Conservation (phyloP, 1,140 invertebrate genomes). For the Pogonognathellus flavescens region DNA sequence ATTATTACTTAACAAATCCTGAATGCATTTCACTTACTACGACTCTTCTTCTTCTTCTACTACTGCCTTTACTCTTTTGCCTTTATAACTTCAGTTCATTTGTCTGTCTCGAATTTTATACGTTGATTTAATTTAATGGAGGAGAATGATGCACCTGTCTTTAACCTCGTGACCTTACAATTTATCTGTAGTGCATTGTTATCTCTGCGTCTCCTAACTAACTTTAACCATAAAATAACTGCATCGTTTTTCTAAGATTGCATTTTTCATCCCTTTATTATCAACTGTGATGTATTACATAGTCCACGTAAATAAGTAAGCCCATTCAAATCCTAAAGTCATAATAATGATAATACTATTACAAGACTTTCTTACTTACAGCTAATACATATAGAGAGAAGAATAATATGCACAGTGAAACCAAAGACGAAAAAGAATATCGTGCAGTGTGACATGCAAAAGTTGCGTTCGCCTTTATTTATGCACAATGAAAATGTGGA, state of each 20-base stretch:
- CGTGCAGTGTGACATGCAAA: too few species aligned
- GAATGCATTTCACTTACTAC: background rate
- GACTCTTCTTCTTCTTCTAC: background rate
- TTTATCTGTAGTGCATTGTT: constrained; percentile 23
- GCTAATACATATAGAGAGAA: too few species aligned
- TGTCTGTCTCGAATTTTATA: constrained; percentile 1
- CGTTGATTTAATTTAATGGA: constrained; percentile 42
- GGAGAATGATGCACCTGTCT: constrained; percentile 37
- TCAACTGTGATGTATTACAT: too few species aligned
- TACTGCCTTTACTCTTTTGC: background rate
- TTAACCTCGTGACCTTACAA: constrained; percentile 39
- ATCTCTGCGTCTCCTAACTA: constrained; percentile 1
- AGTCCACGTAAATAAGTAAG: too few species aligned
- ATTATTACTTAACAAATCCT: constrained; percentile 13
- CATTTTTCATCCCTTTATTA: background rate
- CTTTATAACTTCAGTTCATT: background rate
- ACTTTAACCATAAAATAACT: constrained; percentile 37
- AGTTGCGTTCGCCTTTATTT: too few species aligned
- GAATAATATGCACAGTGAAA: too few species aligned
- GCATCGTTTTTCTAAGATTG: background rate
- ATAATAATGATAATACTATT: too few species aligned
- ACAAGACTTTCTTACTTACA: too few species aligned
- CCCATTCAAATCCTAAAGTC: too few species aligned
- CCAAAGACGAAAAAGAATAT: too few species aligned
- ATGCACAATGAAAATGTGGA: too few species aligned